Evolutionary conservation across 2,888 invertebrate genomes (phyloP).

Genomic region (Stomorhina lunata): DNA sequence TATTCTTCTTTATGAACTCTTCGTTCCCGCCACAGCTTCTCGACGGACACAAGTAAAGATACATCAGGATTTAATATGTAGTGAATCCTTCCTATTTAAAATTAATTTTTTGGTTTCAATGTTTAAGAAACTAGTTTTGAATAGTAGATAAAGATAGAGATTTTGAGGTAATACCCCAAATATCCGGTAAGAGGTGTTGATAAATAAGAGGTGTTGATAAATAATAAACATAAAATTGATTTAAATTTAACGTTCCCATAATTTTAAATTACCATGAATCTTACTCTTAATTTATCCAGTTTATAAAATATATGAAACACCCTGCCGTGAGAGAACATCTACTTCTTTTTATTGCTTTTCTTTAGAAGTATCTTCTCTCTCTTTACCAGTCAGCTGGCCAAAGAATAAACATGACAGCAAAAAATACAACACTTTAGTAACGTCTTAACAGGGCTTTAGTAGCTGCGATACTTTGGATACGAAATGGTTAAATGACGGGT

Average conservation of each 20-base stretch:
- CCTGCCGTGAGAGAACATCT: slow-evolving; percentile 17
- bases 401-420: slow-evolving; percentile 43
- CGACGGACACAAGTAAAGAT: too few species aligned
- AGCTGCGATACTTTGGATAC: slow-evolving; percentile 52
- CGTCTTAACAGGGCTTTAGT: slow-evolving; percentile 63
- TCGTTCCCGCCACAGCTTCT: too few species aligned
- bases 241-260: slow-evolving; percentile 5
- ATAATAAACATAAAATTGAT: not conserved
- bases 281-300: not conserved
- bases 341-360: slow-evolving; percentile 4
- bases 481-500: slow-evolving; percentile 57
- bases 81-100: too few species aligned
- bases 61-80: too few species aligned
- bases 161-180: too few species aligned
- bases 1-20: too few species aligned
- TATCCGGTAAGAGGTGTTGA: too few species aligned
- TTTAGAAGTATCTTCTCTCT: slow-evolving; percentile 4
- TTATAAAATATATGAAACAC: slow-evolving; percentile 9
- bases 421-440: slow-evolving; percentile 35
- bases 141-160: too few species aligned
- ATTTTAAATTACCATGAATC: not conserved
- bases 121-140: too few species aligned
- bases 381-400: slow-evolving; percentile 9
- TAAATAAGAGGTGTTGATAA: too few species aligned
- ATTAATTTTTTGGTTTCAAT: too few species aligned